These are phyloP conservation scores for Melieria picta DNA, from an alignment of 2,888 invertebrate species.

Conservation along the genomic window DNA sequence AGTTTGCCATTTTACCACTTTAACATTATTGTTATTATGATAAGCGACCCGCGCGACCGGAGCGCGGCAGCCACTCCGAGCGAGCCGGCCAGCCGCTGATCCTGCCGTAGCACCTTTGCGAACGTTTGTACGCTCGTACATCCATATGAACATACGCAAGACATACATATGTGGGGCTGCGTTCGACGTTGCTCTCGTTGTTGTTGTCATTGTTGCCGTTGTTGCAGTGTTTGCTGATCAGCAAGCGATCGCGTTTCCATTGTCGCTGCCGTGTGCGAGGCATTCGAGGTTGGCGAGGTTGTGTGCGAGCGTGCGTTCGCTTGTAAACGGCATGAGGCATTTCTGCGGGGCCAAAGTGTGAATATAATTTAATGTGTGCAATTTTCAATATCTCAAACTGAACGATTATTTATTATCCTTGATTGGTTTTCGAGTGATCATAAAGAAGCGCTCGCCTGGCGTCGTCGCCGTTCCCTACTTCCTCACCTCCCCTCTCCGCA, in stretches of 20 bases:
- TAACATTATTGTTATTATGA: slow-evolving; percentile 64
- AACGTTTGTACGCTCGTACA: no score
- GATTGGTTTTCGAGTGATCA: slow-evolving; percentile 65
- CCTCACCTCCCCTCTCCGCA: background rate
- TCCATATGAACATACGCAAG: no score
- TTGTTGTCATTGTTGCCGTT: slow-evolving; percentile 36
- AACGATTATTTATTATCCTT: slow-evolving; percentile 66
- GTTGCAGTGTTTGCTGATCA: slow-evolving; percentile 54
- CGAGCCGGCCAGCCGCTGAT: no score
- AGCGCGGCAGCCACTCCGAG: slow-evolving; percentile 36
- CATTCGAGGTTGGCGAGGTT: slow-evolving; percentile 47
- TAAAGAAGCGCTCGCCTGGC: slow-evolving; percentile 61
- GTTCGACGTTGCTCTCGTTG: slow-evolving; percentile 26
- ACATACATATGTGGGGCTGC: background rate
- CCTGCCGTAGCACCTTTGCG: no score
- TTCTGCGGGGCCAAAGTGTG: slow-evolving; percentile 62
- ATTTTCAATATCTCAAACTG: slow-evolving; percentile 63
- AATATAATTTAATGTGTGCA: slow-evolving; percentile 66
- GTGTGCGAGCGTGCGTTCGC: slow-evolving; percentile 33
- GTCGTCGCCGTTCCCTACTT: background rate
- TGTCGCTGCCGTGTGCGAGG: slow-evolving; percentile 32
- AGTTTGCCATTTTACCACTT: slow-evolving; percentile 64
- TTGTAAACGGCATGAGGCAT: slow-evolving; percentile 48
- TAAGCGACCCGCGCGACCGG: slow-evolving; percentile 51
- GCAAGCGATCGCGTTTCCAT: slow-evolving; percentile 45